These are phyloP conservation scores for Nilaparvata lugens DNA, from an alignment of 1,140 invertebrate species.

Conservation along the genomic window DNA sequence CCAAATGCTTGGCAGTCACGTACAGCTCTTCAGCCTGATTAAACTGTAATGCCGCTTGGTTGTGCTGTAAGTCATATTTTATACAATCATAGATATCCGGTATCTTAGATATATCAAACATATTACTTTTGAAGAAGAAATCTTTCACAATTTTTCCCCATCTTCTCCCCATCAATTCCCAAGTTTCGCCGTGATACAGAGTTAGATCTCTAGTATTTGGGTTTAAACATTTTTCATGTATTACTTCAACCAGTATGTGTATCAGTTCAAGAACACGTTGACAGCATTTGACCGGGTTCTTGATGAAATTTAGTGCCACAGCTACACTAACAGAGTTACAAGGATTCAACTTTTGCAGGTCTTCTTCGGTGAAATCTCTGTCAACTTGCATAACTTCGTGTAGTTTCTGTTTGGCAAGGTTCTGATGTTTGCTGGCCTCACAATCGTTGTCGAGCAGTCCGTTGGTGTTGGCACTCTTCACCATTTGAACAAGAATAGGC, in stretches of 20 bases:
- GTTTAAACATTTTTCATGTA: slow-evolving; percentile 77
- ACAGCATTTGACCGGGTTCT: slow-evolving; percentile 95
- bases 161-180: slow-evolving; percentile 94
- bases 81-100: slow-evolving; percentile 99
- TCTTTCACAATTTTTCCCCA: slow-evolving; percentile 99
- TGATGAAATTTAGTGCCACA: slow-evolving; percentile 87
- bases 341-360: slow-evolving; percentile 84
- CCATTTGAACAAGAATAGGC: slow-evolving; percentile 99
- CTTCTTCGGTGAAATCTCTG: slow-evolving; percentile 77
- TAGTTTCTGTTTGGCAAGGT: slow-evolving; percentile 91
- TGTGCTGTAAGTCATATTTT: slow-evolving; percentile 98
- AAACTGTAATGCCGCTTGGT: slow-evolving; percentile 90
- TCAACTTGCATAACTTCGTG: slow-evolving; percentile 89
- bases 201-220: slow-evolving; percentile 82
- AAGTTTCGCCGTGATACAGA: slow-evolving; percentile 96
- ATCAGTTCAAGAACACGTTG: slow-evolving; percentile 80
- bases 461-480: slow-evolving; percentile 98
- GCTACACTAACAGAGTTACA: slow-evolving; percentile 79
- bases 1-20: slow-evolving; percentile 88
- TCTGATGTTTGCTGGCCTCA: slow-evolving; percentile 91
- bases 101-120: slow-evolving; percentile 98
- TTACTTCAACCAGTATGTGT: slow-evolving; percentile 73
- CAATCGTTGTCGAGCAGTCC: slow-evolving; percentile 96
- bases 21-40: slow-evolving; percentile 91
- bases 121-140: slow-evolving; percentile 84